Base-by-base conservation (phyloP, 2,888 invertebrate genomes). In the Pristionchus mayeri region DNA sequence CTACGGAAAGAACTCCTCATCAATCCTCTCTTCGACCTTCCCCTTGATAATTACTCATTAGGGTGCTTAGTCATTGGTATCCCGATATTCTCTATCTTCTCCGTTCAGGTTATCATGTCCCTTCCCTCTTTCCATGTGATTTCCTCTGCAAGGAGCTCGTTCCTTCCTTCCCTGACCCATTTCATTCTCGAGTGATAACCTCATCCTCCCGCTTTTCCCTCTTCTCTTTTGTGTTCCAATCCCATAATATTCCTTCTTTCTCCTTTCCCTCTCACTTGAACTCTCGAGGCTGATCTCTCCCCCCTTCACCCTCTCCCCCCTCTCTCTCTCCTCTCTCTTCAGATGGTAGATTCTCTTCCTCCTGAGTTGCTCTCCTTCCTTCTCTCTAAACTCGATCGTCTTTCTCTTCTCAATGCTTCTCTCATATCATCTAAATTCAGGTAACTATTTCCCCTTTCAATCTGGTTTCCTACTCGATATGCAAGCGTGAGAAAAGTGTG, bases 191-290 rank as follows among this genome's bases (percentile, higher is more conserved):
- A 67, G 37, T 67, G 67, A 67, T 67, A 67, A 67, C 67, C 24
- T 30, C 13, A 27, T 37, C 34, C 21, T n/a, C 11, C 40, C 37
- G 34, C 67, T 67, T 67, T n/a, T 67, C 37, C 34, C 63, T 40
- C n/a, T 37, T 67, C 21, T 67, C 67, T 67, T 67, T 34, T 67
- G 67, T 37, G 67, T 67, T 40, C 67, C 30, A 2, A 27, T 67
- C 67, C 37, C 67, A 67, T 67, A 67, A 37, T 67, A 34, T 67
- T 40, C 67, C 21, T 37, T 67, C 7, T 37, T 40, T 37, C 67
- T 54, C 50, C 48, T 24, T 76, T 76, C 48, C 48, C 76, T 50
- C 48, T 76, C 76, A 76, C 27, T 21, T 76, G 76, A 76, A 48
- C 76, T 76, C 76, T 50, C 50, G 76, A 44, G 44, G 44, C 48